phyloP scores from a whole-genome alignment of 2,888 invertebrate genomes.

The Oxystoma pomonae region DNA sequence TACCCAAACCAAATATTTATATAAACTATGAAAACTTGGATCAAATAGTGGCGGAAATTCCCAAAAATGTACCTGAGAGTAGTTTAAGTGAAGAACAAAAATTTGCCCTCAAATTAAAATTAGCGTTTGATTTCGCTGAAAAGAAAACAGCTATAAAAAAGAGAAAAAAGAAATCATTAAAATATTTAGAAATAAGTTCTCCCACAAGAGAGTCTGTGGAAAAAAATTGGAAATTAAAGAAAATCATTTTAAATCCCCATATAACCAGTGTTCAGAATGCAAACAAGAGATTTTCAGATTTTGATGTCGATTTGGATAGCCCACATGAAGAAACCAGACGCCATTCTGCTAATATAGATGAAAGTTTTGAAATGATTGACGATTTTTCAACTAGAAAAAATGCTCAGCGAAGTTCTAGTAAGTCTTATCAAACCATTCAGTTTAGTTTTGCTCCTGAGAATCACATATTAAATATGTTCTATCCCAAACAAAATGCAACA shows the following conservation, averaged over 20 bases:
- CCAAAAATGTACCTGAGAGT: constrained; percentile 29
- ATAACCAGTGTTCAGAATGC: constrained; percentile 14
- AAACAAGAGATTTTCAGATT: not conserved
- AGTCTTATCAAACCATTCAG: constrained; percentile 32
- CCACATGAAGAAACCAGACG: constrained; percentile 2
- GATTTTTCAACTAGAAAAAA: not conserved
- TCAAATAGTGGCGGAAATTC: constrained; percentile 32
- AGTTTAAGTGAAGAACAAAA: constrained; percentile 36
- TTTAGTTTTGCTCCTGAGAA: constrained; percentile 26
- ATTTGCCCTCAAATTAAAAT: constrained; percentile 35
- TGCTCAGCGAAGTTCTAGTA: constrained; percentile 18
- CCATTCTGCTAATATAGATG: not conserved
- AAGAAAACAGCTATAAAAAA: constrained; percentile 34
- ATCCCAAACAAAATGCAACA: not conserved
- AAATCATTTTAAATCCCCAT: constrained; percentile 27
- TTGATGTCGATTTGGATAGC: not conserved
- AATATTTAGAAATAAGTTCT: constrained; percentile 32
- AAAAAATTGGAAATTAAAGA: constrained; percentile 30
- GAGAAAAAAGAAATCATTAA: constrained; percentile 22
- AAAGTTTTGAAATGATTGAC: constrained; percentile 5
- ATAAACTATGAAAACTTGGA: constrained; percentile 34
- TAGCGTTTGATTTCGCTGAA: constrained; percentile 35
- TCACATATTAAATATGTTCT: not conserved
- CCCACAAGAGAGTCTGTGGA: constrained; percentile 37
- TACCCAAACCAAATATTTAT: constrained; percentile 20